Percentiles rank a stretch among this genome's conserved stretches.
Conservation (phyloP, 2,888 invertebrate species). For the Macroteleia sp. region DNA sequence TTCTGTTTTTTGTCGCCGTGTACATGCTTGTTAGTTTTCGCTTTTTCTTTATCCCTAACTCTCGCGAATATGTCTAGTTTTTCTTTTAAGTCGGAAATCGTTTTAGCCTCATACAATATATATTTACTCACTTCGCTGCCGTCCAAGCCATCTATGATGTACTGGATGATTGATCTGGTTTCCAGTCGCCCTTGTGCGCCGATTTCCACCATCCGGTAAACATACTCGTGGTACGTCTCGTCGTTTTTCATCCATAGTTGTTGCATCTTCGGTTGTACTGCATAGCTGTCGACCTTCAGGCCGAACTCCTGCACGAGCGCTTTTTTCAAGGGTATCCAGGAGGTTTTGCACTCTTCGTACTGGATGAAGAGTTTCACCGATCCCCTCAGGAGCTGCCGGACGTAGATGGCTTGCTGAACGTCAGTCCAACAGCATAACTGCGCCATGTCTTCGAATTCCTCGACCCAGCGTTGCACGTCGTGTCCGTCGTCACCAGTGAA, state of each 20-base stretch:
- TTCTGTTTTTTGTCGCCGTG: too few relatives aligned
- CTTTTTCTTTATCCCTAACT: not conserved
- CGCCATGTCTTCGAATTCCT: not conserved
- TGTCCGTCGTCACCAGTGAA: slow-evolving; percentile 25
- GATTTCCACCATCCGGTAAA: slow-evolving; percentile 4
- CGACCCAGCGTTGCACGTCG: not conserved
- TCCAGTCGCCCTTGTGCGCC: not conserved
- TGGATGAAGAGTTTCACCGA: not conserved
- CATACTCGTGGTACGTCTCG: slow-evolving; percentile 5
- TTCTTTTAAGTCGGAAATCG: not conserved
- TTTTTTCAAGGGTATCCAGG: not conserved
- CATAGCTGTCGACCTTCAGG: not conserved
- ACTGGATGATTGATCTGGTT: not conserved
- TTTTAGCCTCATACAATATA: not conserved
- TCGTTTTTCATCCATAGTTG: not conserved
- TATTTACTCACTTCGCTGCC: not conserved
- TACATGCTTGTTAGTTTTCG: too few relatives aligned
- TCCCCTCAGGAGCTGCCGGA: not conserved
- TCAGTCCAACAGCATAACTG: not conserved
- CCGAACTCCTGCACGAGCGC: not conserved
- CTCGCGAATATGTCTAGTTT: not conserved
- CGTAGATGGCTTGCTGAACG: not conserved
- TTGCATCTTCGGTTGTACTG: not conserved
- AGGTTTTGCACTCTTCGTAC: not conserved
- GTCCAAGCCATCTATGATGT: not conserved